Conservation (phyloP, 2,888 invertebrate species). For the Schrankia costaestrigalis region DNA sequence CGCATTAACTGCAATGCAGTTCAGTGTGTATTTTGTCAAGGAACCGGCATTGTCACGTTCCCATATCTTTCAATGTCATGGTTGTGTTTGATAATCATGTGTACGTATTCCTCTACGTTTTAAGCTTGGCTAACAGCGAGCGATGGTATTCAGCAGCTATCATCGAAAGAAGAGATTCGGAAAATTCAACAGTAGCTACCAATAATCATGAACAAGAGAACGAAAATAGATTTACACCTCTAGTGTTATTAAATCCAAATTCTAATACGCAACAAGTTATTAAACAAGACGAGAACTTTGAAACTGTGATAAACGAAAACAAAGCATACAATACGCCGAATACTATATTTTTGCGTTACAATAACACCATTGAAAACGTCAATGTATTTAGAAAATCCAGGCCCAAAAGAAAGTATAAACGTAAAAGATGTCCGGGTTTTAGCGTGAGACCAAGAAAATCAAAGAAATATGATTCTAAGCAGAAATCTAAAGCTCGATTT, state of each 20-base stretch:
- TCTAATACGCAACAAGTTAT: too few relatives aligned
- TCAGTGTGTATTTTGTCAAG: conserved; percentile 16
- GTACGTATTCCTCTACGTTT: conserved; percentile 25
- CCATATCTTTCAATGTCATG: conserved; percentile 21
- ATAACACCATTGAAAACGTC: conserved; percentile 35
- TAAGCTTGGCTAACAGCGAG: conserved; percentile 33
- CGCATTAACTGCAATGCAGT: conserved; percentile 35
- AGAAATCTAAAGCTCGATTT: conserved; percentile 58
- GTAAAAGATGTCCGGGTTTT: conserved; percentile 45
- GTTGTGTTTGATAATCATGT: conserved; percentile 12
- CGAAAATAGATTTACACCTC: conserved; percentile 17
- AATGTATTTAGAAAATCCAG: conserved; percentile 27
- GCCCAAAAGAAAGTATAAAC: conserved; percentile 37
- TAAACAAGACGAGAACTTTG: too few relatives aligned
- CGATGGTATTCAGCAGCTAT: conserved; percentile 52
- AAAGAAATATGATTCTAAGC: conserved; percentile 16
- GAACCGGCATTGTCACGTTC: conserved; percentile 1
- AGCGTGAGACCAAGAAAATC: conserved; percentile 14
- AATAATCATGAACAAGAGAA: conserved; percentile 8
- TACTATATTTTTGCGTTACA: conserved; percentile 22
- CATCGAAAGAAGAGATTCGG: conserved; percentile 22
- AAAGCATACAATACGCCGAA: conserved; percentile 9
- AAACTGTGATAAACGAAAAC: neutral
- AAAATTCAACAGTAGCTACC: conserved; percentile 8
- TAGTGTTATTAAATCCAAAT: conserved; percentile 10